These are phyloP conservation scores for Semotilus atromaculatus DNA, from an alignment of 2,797 vertebrate species.

Conservation along the genomic window DNA sequence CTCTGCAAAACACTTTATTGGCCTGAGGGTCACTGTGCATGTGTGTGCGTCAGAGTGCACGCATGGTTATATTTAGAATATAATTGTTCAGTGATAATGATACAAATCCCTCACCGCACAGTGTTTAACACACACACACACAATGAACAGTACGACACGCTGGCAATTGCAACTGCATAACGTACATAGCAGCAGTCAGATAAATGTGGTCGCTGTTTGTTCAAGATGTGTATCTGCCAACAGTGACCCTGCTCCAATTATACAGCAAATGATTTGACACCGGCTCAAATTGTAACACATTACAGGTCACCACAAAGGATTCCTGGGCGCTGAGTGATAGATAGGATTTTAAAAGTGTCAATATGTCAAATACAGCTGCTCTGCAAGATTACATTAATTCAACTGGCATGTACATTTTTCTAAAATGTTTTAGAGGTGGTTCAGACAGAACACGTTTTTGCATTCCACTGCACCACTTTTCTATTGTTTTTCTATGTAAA, in stretches of 20 bases:
- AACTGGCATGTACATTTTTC: background rate
- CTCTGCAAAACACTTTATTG: slow-evolving; percentile 31
- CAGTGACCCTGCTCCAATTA: slow-evolving; percentile 25
- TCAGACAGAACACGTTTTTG: background rate
- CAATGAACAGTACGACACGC: background rate
- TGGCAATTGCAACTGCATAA: slow-evolving; percentile 9
- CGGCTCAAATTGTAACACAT: background rate
- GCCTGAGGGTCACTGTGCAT: slow-evolving; percentile 36
- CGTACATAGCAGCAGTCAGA: slow-evolving; percentile 12
- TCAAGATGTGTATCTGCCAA: slow-evolving; percentile 34
- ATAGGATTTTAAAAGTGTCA: background rate
- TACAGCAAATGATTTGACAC: slow-evolving; percentile 27
- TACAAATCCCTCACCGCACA: slow-evolving; percentile 35
- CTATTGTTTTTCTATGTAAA: background rate
- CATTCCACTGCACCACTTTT: background rate
- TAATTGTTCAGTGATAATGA: slow-evolving; percentile 55
- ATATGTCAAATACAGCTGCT: background rate
- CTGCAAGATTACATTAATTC: background rate
- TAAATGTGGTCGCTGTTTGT: slow-evolving; percentile 38
- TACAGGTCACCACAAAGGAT: background rate
- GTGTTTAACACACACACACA: slow-evolving; percentile 16
- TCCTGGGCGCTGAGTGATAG: slow-evolving; percentile 6
- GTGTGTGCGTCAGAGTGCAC: slow-evolving; percentile 28
- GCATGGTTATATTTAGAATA: slow-evolving; percentile 52
- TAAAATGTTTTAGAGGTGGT: background rate